These are phyloP conservation scores for Aegithalos caudatus DNA, from an alignment of 2,113 vertebrate genomes.

Conservation along the genomic window DNA sequence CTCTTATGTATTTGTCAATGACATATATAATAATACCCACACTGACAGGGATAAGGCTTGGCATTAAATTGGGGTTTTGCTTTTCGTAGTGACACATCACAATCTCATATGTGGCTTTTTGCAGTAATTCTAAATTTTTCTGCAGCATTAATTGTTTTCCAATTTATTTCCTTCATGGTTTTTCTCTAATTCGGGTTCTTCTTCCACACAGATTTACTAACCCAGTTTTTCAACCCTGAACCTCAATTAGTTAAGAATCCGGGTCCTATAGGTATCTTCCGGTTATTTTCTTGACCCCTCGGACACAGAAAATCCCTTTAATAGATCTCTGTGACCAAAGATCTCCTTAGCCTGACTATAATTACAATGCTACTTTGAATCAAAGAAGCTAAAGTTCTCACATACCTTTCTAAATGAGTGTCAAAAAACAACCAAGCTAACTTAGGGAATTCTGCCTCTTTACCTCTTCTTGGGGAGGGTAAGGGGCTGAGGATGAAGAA, in stretches of 20 bases:
- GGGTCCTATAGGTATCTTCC: not conserved
- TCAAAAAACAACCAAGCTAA: not conserved
- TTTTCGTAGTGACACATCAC: not conserved
- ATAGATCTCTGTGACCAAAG: not conserved
- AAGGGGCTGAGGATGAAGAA: not conserved
- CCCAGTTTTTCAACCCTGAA: not conserved
- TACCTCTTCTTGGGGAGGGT: not conserved
- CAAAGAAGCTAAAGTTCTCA: not conserved
- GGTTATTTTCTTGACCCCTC: not conserved
- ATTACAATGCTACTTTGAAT: not conserved
- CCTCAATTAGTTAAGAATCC: not conserved
- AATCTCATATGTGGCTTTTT: not conserved
- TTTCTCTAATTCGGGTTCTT: not conserved
- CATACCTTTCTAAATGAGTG: not conserved
- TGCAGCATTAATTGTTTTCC: not conserved
- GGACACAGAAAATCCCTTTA: not conserved
- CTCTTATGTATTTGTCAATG: not conserved
- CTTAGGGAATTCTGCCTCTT: not conserved
- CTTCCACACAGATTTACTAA: not conserved
- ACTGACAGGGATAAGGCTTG: not conserved
- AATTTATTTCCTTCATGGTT: not conserved
- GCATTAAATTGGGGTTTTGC: not conserved
- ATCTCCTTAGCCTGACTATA: not conserved
- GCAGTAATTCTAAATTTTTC: not conserved
- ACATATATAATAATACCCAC: not conserved